phyloP scores from a whole-genome alignment of 1,140 invertebrate species.

The Piezodorus guildinii region DNA sequence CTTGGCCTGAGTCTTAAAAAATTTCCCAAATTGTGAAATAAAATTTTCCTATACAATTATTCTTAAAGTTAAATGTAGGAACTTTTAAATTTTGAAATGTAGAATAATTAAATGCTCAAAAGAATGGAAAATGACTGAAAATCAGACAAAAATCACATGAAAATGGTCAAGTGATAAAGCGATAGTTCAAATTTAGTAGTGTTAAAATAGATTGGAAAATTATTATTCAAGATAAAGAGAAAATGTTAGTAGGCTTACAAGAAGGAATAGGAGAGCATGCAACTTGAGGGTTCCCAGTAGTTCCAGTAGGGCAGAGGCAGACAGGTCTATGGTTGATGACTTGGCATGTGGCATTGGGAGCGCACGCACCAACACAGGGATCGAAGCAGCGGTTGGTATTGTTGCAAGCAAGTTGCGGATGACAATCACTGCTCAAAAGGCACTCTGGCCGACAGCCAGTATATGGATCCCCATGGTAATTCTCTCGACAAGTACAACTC shows the following conservation, averaged over 20 bases:
- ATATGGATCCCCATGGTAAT: conserved; percentile 75
- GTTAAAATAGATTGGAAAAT: background rate
- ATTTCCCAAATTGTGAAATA: too few relatives aligned
- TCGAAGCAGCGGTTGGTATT: conserved; percentile 53
- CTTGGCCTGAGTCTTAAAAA: too few relatives aligned
- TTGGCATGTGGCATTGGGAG: conserved; percentile 54
- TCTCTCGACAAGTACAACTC: conserved; percentile 64
- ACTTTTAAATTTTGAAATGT: too few relatives aligned
- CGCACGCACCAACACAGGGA: conserved; percentile 59
- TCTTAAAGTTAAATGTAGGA: too few relatives aligned
- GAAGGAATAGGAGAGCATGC: conserved; percentile 36
- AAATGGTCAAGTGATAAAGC: too few relatives aligned
- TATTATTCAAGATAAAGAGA: background rate
- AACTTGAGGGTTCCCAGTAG: conserved; percentile 58
- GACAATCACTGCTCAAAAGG: conserved; percentile 58
- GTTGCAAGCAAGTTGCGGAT: conserved; percentile 54
- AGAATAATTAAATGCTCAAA: too few relatives aligned
- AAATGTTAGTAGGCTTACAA: conserved; percentile 22
- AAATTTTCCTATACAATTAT: too few relatives aligned
- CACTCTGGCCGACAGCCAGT: conserved; percentile 45
- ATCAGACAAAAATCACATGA: too few relatives aligned
- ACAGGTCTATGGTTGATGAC: conserved; percentile 63
- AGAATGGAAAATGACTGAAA: too few relatives aligned
- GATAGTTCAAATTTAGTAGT: too few relatives aligned
- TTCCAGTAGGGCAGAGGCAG: conserved; percentile 53